Evolutionary conservation across 2,888 invertebrate genomes (phyloP), one percentile per base, ranked within the genome.

Genomic region (Ceraclea dissimilis): DNA sequence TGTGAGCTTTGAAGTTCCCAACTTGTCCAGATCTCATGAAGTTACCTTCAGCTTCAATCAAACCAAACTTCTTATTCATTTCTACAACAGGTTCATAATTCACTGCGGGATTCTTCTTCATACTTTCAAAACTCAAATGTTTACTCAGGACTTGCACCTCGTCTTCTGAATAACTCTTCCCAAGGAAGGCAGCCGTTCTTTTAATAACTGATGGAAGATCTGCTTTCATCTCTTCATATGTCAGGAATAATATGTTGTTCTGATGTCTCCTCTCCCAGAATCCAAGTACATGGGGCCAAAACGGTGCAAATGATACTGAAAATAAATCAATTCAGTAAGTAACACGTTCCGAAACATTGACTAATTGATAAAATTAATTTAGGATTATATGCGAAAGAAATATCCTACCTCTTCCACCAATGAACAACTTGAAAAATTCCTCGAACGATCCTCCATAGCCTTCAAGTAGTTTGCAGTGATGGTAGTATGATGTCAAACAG

Each of bases 401-500:
- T 6, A 26, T 1, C 1, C 75, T 67, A 83, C 83, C 67, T 66
- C 81, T 73, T 63, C 80, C 81, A 55, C 74, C 75, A 54, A 81
- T 70, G 63, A 85, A 85, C 1, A 82, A 75, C 19, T 80, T 77
- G 70, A 80, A 81, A 65, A 83, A 85, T 39, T 78, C 71, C 1
- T 74, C 70, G 58, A 85, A 79, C 5, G 70, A 73, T 0, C 80
- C 79, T 17, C 70, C 72, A 64, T 79, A 76, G 0, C 81, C 72
- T 49, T 79, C 73, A 26, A 84, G 69, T 65, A 85, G 74, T 60
- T 78, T 80, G 64, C 82, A 81, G 56, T 87, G 79, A 66, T 85
- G 83, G 66, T 78, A 88, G 64, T 82, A 85, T 0, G 88, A 88
- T 0, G 88, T 80, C 2, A 80, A 79, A 0, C 84, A 82, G 66